Evolutionary conservation across 2,888 invertebrate genomes (phyloP), one percentile per base, ranked within the genome.

Genomic region (Schizotus pectinicornis): DNA sequence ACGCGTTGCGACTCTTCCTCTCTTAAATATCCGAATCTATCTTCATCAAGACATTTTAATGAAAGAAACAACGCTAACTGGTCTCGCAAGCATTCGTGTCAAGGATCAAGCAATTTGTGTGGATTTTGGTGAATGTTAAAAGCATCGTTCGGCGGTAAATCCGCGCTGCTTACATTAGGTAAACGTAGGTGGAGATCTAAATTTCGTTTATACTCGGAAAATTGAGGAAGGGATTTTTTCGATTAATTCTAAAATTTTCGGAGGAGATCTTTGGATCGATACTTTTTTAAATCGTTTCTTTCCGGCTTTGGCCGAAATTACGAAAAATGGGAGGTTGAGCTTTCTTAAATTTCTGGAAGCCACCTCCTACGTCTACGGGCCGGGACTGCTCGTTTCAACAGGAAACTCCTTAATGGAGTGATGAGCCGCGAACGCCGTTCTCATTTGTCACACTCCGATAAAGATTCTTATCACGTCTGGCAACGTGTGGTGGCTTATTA

Each of bases 61-160:
- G 54, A 51, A 52, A 39, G 47, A 54, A 53, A 45, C 46, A 54
- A 50, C 63, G 53, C 61, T 56, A 59, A 65, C 62, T 59, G 61
- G 62, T 66, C 65, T 63, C 61, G 43, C 51, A 63, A 62, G 56
- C 59, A 68, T 66, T 56, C 39, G 61, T 67, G 67, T 67, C 67
- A 67, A 67, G 67, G 67, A 41, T 56, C 39, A 43, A 37, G 56
- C 45, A 56, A 56, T 56, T 52, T 57, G 51, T 43, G 51, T 52
- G 32, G 56, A 46, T 54, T 54, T 54, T 54, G 54, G 54, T 54
- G 54, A 54, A 54, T 47, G 54, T 54, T 54, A 47, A 47, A 39
- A 35, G 22, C 22, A 22, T 22, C 22, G 22, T 22, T 22, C 22
- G 22, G 22, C 22, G 22, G 22, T 5, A 22, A 22, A 22, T 22